Base-by-base conservation (phyloP, 2,797 vertebrate species). In the Platalea minor region DNA sequence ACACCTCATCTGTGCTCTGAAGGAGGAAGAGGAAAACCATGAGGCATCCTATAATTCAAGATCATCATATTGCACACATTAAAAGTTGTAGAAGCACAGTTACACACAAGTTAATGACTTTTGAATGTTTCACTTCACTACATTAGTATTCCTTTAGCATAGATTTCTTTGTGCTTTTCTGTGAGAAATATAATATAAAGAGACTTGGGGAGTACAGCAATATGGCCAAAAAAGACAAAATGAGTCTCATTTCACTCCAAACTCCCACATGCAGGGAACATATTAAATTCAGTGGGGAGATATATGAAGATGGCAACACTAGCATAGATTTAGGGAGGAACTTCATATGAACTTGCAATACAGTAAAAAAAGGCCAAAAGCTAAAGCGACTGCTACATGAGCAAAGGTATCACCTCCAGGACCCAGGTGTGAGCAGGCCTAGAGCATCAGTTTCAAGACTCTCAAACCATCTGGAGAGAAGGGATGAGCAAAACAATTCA, bases 121-220 rank as follows among this genome's bases (percentile, higher is more conserved):
- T 1, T 86, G 85, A 91, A 63, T 88, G 91, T 96, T 97, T 91
- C 85, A 78, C 92, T 96, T 86, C 76, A 45, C 78, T 91, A 43
- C 87, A 93, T 95, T 89, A 95, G 93, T 93, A 96, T 95, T 96
- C 94, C 79, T 96, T 84, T n/a, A 93, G 94, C 95, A 94, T 83
- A 95, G 81, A 93, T 91, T 94, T 96, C 81, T 93, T 83, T 46
- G 59, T 53, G 93, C 33, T 87, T 92, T 93, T 92, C 90, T 83
- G 88, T 0, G 2, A 95, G 92, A 96, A 96, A 96, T 88, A 86
- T 59, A 95, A 92, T 89, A 94, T 95, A 96, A 96, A 96, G 96
- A 95, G 91, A 95, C 94, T 89, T 91, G 41, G 96, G 91, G 95
- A 96, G 93, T 91, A 94, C 4, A 83, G 88, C 88, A 96, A 91